Evolutionary conservation across 2,888 invertebrate genomes (phyloP), one percentile per base, ranked within the genome.

Genomic region (Venusia cambrica): DNA sequence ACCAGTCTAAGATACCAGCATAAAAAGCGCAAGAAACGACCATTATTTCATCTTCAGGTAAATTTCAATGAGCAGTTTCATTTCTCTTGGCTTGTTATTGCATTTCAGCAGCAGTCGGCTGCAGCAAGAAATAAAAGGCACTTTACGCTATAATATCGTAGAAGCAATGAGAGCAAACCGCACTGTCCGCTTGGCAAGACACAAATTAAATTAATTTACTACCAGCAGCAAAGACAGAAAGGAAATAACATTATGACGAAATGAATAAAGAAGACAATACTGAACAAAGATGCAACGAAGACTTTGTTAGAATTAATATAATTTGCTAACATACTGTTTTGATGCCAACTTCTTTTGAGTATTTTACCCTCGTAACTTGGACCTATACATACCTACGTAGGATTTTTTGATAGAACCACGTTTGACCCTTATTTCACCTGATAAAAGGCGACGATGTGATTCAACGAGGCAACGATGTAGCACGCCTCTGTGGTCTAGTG

Each of bases 151-250:
- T 58, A 59, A 57, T 54, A 59, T 53, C 61, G 47, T 46, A 45
- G 52, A 56, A 54, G 59, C 57, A 60, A 60, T 35, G 28, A 17
- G 27, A 63, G 51, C 57, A 38, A 45, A 62, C 64, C 56, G 45
- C 61, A 55, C 49, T 57, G 60, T 62, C 69, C 62, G 50, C 63
- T 54, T 47, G 57, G 56, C 54, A 48, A 53, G 62, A 62, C 65
- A 73, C 74, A 75, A 75, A 76, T 76, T 72, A 68, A 75, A 74
- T 75, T 57, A 71, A 72, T 67, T 68, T 65, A 63, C 65, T 60
- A 55, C 42, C 51, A 45, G 42, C 61, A 58, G 59, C 52, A 45
- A 57, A 54, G 54, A 51, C 47, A 47, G 44, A 11, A 28, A 38
- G 19, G 33, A 43, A 37, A 41, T 20, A 29, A 34, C 34, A 38